These are phyloP conservation scores for Pocillopora meandrina DNA, from an alignment of 92 coral and sea anemone species.

Conservation along the genomic window DNA sequence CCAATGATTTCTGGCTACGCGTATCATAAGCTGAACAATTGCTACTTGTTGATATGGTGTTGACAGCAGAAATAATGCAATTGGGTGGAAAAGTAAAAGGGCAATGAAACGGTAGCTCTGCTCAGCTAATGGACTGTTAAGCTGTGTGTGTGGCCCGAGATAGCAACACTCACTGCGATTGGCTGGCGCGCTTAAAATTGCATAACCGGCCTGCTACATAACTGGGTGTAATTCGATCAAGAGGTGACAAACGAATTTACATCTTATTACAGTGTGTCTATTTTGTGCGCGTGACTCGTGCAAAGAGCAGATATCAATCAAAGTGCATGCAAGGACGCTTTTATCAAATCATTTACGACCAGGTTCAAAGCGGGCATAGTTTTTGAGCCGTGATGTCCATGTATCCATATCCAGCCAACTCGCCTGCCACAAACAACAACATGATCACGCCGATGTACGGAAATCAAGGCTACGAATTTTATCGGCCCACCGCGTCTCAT, in stretches of 20 bases:
- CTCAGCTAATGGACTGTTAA: constrained; percentile 60
- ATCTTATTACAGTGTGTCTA: constrained; percentile 67
- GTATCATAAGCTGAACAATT: constrained; percentile 65
- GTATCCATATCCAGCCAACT: constrained; percentile 93
- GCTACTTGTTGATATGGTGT: constrained; percentile 86
- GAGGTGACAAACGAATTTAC: constrained; percentile 73
- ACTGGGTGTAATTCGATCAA: constrained; percentile 66
- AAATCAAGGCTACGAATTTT: constrained; percentile 92
- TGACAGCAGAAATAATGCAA: constrained; percentile 87
- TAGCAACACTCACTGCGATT: constrained; percentile 73
- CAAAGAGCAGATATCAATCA: constrained; percentile 61
- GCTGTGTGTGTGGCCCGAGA: constrained; percentile 95
- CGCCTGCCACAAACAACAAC: constrained; percentile 79
- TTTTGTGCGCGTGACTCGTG: constrained; percentile 87
- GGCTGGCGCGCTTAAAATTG: constrained; percentile 65
- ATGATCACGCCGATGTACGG: constrained; percentile 90
- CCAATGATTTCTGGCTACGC: constrained; percentile 59
- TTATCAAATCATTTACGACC: constrained; percentile 67
- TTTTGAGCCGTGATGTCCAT: constrained; percentile 77
- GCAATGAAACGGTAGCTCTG: constrained; percentile 72
- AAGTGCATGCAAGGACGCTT: constrained; percentile 47
- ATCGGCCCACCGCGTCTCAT: constrained; percentile 87
- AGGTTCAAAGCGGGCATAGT: constrained; percentile 49
- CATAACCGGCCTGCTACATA: constrained; percentile 66
- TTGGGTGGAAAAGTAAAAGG: constrained; percentile 74